Conservation (phyloP, 2,113 vertebrate species). For the Eubucco bourcierii region DNA sequence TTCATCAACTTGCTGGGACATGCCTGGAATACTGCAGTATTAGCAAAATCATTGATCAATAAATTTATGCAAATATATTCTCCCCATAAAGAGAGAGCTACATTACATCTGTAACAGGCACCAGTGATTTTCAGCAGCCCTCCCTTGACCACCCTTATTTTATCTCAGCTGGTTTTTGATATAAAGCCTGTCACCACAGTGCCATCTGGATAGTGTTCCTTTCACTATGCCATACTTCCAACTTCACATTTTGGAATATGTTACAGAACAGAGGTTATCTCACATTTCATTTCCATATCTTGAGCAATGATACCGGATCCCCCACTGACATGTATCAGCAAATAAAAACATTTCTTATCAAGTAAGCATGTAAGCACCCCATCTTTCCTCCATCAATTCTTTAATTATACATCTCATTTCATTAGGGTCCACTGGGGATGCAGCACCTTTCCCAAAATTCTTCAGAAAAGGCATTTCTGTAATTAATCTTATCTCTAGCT, state of each 20-base stretch:
- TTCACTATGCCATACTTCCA: conserved; percentile 5
- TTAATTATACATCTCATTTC: neutral
- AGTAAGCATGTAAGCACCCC: neutral
- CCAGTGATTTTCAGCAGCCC: conserved; percentile 19
- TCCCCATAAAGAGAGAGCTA: conserved; percentile 25
- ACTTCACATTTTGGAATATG: neutral
- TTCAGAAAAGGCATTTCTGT: neutral
- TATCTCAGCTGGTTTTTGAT: conserved; percentile 18
- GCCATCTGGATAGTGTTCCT: conserved; percentile 63
- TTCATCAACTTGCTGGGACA: conserved; percentile 48
- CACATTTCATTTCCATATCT: conserved; percentile 25
- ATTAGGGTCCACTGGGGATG: neutral
- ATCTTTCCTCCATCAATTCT: neutral
- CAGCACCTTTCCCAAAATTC: neutral
- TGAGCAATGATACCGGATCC: neutral
- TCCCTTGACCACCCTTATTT: conserved; percentile 7
- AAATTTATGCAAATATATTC: conserved; percentile 54
- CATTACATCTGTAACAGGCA: conserved; percentile 36
- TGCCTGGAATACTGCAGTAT: conserved; percentile 25
- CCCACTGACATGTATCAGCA: neutral
- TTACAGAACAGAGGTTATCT: conserved; percentile 35
- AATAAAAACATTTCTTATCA: conserved; percentile 11
- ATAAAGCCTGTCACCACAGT: conserved; percentile 60
- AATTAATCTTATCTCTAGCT: neutral
- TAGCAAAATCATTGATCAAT: conserved; percentile 50